Evolutionary conservation across 2,888 invertebrate species (phyloP), one percentile per base, ranked within the genome.

Genomic region (Pachydiplax longipennis): DNA sequence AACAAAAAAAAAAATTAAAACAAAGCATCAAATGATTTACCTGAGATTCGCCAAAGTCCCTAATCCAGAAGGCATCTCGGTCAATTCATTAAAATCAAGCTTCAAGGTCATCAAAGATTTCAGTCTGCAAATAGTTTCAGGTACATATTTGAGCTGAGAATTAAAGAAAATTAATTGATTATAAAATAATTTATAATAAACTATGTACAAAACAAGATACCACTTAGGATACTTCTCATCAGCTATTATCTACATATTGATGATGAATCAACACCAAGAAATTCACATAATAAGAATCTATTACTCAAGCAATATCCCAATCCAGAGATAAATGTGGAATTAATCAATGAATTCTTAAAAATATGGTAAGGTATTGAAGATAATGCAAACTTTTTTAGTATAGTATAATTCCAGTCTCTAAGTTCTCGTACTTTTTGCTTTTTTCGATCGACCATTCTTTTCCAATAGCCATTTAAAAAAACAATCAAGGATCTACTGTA

Each of bases 121-220:
- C 35, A 97, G 94, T 93, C 96, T 96, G 92, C 95, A 95, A 90
- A 97, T 94, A 83, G 95, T 94, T 91, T 95, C 94, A 13, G 97
- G 97, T 91, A 97, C 93, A 91, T 93, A 92, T 15, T 92, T 93
- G 40, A 95, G 83, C 92, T 92, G 90, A 31, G 35, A 87, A 37
- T 53, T 73, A 25, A 73, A 25, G 25, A 25, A 1, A 25, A 73
- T 73, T 10, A 25, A 25, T 6, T 6, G 3, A 61, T n/a, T 18
- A n/a, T 4, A 12, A 4, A 61, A 6, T 5, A 61, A 18, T 15
- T 61, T n/a, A 61, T 61, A 2, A n/a, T 8, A 31, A 73, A 25
- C 25, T 73, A 12, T 8, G 12, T 3, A 73, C 25, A 73, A 2
- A 6, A 73, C 25, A 73, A 6, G 2, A 73, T 25, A 2, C 5